These are phyloP conservation scores for Hyposmocoma kahamanoa DNA, from an alignment of 1,140 invertebrate species.

Conservation along the genomic window DNA sequence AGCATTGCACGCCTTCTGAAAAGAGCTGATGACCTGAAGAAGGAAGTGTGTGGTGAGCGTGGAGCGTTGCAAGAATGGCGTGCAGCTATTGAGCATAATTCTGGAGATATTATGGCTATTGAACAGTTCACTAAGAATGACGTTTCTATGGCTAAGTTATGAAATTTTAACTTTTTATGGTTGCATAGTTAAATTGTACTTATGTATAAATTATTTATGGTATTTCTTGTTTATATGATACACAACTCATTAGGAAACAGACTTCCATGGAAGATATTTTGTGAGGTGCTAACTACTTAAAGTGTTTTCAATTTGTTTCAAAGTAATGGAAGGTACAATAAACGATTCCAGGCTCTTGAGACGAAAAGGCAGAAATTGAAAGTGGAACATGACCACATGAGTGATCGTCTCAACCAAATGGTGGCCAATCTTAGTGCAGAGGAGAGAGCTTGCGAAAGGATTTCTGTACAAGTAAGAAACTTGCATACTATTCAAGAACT, in stretches of 20 bases:
- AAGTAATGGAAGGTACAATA: too few relatives aligned
- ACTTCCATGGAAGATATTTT: too few relatives aligned
- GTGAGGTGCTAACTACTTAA: too few relatives aligned
- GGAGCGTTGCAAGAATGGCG: slow-evolving; percentile 77
- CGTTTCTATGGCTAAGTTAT: slow-evolving; percentile 76
- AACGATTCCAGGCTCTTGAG: slow-evolving; percentile 67
- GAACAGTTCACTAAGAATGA: slow-evolving; percentile 79
- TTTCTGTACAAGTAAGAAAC: slow-evolving; percentile 63
- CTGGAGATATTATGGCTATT: slow-evolving; percentile 77
- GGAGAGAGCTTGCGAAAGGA: slow-evolving; percentile 72
- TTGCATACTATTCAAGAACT: too few relatives aligned
- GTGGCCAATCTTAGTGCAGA: slow-evolving; percentile 69
- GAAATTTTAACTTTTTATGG: too few relatives aligned
- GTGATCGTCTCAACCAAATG: slow-evolving; percentile 61
- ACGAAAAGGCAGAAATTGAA: slow-evolving; percentile 68
- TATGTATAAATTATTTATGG: too few relatives aligned
- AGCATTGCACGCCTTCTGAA: slow-evolving; percentile 65
- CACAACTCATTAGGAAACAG: too few relatives aligned
- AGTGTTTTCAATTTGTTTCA: too few relatives aligned
- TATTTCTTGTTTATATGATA: too few relatives aligned
- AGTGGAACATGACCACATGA: slow-evolving; percentile 67
- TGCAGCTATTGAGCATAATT: slow-evolving; percentile 75
- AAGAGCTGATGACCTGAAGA: slow-evolving; percentile 75
- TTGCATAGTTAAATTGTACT: too few relatives aligned
- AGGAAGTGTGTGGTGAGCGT: slow-evolving; percentile 76